These are phyloP conservation scores for Tiaroga cobitis DNA, from an alignment of 2,797 vertebrate genomes.

Conservation along the genomic window DNA sequence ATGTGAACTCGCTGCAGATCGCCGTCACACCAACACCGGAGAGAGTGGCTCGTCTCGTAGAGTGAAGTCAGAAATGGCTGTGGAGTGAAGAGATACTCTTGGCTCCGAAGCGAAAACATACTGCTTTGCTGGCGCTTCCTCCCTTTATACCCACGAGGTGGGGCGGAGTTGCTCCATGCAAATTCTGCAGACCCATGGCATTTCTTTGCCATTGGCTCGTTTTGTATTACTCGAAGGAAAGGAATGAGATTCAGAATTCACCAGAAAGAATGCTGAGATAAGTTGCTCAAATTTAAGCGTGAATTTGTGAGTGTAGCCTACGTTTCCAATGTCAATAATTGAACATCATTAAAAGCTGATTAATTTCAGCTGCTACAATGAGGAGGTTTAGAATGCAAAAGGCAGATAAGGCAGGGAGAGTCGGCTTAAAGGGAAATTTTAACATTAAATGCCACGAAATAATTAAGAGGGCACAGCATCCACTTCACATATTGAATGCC, in stretches of 20 bases:
- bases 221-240: no score
- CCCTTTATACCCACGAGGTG: no score
- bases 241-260: neutral
- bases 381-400: slow-evolving; percentile 13
- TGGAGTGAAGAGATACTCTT: no score
- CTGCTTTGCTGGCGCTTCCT: no score
- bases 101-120: no score
- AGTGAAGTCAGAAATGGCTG: no score
- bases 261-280: neutral
- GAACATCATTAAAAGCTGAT: slow-evolving; percentile 67
- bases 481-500: slow-evolving; percentile 20
- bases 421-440: slow-evolving; percentile 14
- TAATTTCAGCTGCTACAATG: slow-evolving; percentile 60
- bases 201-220: no score
- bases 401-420: slow-evolving; percentile 28
- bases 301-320: slow-evolving; percentile 60
- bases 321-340: slow-evolving; percentile 62
- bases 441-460: slow-evolving; percentile 36
- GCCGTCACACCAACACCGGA: no score
- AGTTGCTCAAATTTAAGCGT: slow-evolving; percentile 6
- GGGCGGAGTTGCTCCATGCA: no score
- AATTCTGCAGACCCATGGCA: no score
- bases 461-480: slow-evolving; percentile 42
- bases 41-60: no score
- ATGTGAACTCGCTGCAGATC: no score